Evolutionary conservation across 2,797 vertebrate species (phyloP), one percentile per base, ranked within the genome.

Genomic region (Poecile montanus): DNA sequence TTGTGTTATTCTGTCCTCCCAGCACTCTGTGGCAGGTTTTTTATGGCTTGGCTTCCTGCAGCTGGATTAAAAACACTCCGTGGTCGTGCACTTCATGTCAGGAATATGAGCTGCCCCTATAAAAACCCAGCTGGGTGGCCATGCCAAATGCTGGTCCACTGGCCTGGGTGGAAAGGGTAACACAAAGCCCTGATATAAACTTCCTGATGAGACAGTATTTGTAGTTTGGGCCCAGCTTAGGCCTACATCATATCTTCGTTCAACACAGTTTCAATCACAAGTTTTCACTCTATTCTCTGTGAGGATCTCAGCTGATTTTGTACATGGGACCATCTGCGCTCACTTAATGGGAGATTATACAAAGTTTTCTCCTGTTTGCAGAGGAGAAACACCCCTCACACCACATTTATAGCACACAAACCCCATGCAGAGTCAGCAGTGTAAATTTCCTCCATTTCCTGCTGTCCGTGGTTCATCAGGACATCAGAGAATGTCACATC

Each of bases 301-400:
- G 50, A 60, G 30, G 70, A 10, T 54, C 42, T 22, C 54, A 77
- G 68, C 20, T 89, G 36, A 53, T 91, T 87, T 48, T 56, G 20
- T 83, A 26, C 6, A 8, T 25, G n/a, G 16, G 21, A 62, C 15
- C 16, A 79, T 71, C 18, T 60, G n/a, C 0, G 0, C 23, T 60
- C 12, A 17, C 44, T 67, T 66, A 87, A 44, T 40, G 44, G 60
- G 40, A 75, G 0, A 4, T 62, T 65, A 56, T 17, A 17, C 16
- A 21, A 53, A 53, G 4, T 56, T 77, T 73, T 63, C 21, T 73
- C 23, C 51, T 79, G 8, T 79, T 73, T 60, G 9, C 36, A 45
- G 25, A 50, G 20, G 3, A 66, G 26, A 62, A 73, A 34, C 29
- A 45, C 22, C 29, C 11, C 71, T 85, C 3, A 0, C 44, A 27